Evolutionary conservation across 64 coral and sea anemone species (phyloP).

Genomic region (Montipora foliosa): DNA sequence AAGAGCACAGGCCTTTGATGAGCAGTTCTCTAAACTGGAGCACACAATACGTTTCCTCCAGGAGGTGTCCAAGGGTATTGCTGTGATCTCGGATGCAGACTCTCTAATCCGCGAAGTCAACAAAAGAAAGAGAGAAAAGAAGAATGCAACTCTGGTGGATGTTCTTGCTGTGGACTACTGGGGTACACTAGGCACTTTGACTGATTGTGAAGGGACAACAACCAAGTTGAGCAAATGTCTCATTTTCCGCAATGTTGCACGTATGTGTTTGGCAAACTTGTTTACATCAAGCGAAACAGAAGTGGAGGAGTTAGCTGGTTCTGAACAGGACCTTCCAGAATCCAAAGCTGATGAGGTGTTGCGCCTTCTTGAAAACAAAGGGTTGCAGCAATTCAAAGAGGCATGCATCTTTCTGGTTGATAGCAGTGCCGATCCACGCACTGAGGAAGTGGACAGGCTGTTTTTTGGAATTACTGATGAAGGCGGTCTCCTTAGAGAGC

Average conservation of each 20-base stretch:
- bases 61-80: not conserved
- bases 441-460: not conserved
- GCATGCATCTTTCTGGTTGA: not conserved
- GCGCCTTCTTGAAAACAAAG: constrained; percentile 1
- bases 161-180: not conserved
- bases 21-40: not conserved
- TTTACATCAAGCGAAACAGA: not conserved
- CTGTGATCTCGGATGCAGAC: not conserved
- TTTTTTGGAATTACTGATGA: not conserved
- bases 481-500: not conserved
- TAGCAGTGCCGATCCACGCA: not conserved
- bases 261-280: not conserved
- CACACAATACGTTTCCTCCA: constrained; percentile 6
- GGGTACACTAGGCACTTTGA: not conserved
- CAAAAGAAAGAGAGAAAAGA: not conserved
- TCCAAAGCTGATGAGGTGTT: not conserved
- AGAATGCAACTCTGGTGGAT: not conserved
- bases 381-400: not conserved
- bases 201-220: not conserved
- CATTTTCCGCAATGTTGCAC: constrained; percentile 4
- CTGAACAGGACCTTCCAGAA: not conserved
- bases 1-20: not conserved
- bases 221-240: not conserved
- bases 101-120: not conserved
- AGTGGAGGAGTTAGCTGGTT: not conserved